A percentile compares a stretch with the other conserved stretches of the same genome.
These are phyloP conservation scores for Brachionus sp. DNA, from an alignment of 1,140 invertebrate genomes.

Conservation along the genomic window DNA sequence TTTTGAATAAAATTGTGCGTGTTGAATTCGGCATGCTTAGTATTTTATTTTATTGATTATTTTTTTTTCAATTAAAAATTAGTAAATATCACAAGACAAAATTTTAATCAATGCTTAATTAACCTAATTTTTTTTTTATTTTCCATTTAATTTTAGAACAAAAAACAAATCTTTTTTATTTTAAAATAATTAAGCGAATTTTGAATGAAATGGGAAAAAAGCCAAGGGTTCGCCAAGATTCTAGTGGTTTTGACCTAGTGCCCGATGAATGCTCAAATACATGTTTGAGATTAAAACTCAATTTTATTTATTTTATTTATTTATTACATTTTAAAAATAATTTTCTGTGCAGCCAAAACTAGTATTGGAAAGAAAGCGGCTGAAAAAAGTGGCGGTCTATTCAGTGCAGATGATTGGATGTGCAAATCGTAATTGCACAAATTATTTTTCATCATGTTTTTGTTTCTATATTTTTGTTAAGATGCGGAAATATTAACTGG, in stretches of 20 bases:
- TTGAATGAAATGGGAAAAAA: constrained; percentile 12
- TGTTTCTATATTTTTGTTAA: constrained; percentile 52
- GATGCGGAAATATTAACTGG: constrained; percentile 99
- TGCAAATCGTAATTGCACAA: constrained; percentile 73
- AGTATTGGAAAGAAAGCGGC: constrained; percentile 89
- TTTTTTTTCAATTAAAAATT: background rate
- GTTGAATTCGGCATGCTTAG: background rate
- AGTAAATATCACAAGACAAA: background rate
- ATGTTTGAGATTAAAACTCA: constrained; percentile 25
- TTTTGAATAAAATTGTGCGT: background rate
- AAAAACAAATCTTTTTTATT: background rate
- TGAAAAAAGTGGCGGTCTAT: constrained; percentile 95
- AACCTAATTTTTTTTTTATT: background rate
- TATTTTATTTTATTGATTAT: background rate
- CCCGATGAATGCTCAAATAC: constrained; percentile 5
- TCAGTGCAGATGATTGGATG: constrained; percentile 98
- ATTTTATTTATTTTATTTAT: constrained; percentile 6
- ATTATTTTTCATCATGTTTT: no score
- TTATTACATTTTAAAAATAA: constrained; percentile 28
- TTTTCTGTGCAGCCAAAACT: constrained; percentile 8
- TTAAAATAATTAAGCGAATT: background rate
- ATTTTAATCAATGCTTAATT: background rate
- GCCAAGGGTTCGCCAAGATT: constrained; percentile 3
- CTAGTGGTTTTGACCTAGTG: constrained; percentile 14
- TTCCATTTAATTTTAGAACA: background rate